phyloP scores from a whole-genome alignment of 2,113 vertebrate genomes.

The Athene noctua region DNA sequence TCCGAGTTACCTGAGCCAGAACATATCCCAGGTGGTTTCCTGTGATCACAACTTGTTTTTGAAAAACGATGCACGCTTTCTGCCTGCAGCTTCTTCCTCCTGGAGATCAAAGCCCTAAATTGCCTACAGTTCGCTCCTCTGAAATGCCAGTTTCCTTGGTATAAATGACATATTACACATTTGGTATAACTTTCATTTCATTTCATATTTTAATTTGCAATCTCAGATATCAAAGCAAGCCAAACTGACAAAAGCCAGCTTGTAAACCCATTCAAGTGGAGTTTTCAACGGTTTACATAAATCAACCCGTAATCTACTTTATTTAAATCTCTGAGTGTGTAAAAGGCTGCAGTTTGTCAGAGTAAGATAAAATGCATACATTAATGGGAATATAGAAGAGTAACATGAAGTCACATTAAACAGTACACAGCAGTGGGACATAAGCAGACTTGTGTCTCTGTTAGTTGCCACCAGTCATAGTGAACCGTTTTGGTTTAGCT shows the following conservation, averaged over 20 bases:
- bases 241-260: conserved; percentile 37
- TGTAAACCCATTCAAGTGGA: conserved; percentile 9
- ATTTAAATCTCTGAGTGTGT: neutral
- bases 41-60: neutral
- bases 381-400: neutral
- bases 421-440: neutral
- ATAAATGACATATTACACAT: neutral
- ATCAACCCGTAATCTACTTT: neutral
- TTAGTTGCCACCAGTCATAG: neutral
- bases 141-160: neutral
- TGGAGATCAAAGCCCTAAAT: conserved; percentile 14
- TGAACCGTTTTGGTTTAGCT: neutral
- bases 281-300: conserved; percentile 4
- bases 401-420: neutral
- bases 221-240: conserved; percentile 31
- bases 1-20: neutral
- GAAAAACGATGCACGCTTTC: neutral
- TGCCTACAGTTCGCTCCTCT: neutral
- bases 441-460: neutral
- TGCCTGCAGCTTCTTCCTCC: neutral
- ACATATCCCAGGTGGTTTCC: neutral
- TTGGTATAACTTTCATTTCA: neutral
- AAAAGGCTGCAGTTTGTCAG: conserved; percentile 17
- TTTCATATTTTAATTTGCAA: neutral
- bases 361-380: neutral